Percentiles rank a stretch among this genome's conserved stretches.
phyloP scores from a whole-genome alignment of 2,888 invertebrate genomes.

The Cremastinae sp. region DNA sequence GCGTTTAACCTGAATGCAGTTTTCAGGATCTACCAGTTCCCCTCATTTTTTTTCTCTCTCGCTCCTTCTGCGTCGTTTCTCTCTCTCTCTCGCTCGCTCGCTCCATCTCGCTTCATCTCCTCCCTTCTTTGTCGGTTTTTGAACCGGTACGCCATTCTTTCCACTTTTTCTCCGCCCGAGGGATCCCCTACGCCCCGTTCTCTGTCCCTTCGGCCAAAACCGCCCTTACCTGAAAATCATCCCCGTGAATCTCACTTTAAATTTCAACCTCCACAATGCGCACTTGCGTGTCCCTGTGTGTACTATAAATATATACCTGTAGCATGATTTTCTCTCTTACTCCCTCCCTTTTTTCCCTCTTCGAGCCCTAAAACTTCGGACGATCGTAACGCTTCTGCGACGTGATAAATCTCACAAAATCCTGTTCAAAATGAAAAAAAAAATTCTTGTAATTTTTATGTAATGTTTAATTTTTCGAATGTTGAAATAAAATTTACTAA shows the following conservation, averaged over 20 bases:
- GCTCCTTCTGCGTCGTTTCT: constrained; percentile 23
- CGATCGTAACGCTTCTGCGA: constrained; percentile 58
- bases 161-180: constrained; percentile 55
- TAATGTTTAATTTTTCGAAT: too few relatives aligned
- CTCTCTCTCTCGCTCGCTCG: constrained; percentile 21
- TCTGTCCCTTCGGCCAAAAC: constrained; percentile 70
- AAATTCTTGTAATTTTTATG: too few relatives aligned
- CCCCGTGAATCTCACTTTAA: constrained; percentile 68
- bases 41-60: constrained; percentile 28
- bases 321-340: constrained; percentile 29
- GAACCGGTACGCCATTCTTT: constrained; percentile 76
- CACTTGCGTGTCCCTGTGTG: constrained; percentile 22
- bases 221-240: constrained; percentile 79
- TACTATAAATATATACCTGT: constrained; percentile 50
- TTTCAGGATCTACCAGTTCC: constrained; percentile 76
- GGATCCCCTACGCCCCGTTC: constrained; percentile 27
- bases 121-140: constrained; percentile 76
- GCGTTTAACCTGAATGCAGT: constrained; percentile 78
- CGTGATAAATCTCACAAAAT: constrained; percentile 49
- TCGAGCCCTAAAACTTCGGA: constrained; percentile 53
- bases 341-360: not conserved
- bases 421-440: too few relatives aligned
- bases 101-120: constrained; percentile 53
- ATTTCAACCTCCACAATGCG: constrained; percentile 21
- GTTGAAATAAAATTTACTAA: too few relatives aligned